These are phyloP conservation scores for Drosophila mauritiana DNA, from an alignment of 1,140 invertebrate species.

Conservation along the genomic window DNA sequence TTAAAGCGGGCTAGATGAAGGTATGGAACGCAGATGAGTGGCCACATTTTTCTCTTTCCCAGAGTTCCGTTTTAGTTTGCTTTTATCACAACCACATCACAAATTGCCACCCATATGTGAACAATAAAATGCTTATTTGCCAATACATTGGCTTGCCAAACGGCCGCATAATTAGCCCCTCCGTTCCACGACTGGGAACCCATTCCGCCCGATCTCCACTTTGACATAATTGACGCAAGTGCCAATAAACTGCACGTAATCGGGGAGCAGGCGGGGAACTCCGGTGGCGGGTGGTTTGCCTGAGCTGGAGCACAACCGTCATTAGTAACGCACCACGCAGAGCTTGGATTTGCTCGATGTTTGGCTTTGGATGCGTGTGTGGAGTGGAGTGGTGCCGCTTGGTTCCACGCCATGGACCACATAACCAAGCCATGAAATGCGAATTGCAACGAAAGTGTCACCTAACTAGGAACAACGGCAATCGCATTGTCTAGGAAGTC, in stretches of 20 bases:
- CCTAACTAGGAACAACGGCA: constrained; percentile 17
- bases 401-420: constrained; percentile 62
- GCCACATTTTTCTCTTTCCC: too few relatives aligned
- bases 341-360: neutral
- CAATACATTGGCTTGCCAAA: constrained; percentile 37
- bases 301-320: constrained; percentile 24
- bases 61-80: too few relatives aligned
- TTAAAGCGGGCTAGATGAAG: neutral
- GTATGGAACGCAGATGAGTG: neutral
- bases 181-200: neutral
- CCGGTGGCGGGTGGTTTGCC: neutral
- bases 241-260: constrained; percentile 77
- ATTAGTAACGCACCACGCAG: constrained; percentile 71
- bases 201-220: constrained; percentile 26
- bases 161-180: constrained; percentile 36
- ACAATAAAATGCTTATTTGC: constrained; percentile 41
- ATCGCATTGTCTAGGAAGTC: neutral
- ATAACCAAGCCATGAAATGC: constrained; percentile 58
- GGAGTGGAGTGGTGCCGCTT: constrained; percentile 51
- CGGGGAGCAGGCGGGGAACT: neutral
- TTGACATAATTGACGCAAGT: constrained; percentile 71
- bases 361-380: too few relatives aligned
- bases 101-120: neutral
- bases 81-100: neutral
- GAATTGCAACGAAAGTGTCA: constrained; percentile 75